Percentiles rank a stretch among this genome's conserved stretches.
phyloP scores from a whole-genome alignment of 2,888 invertebrate species.

The Invenusta paracnida region DNA sequence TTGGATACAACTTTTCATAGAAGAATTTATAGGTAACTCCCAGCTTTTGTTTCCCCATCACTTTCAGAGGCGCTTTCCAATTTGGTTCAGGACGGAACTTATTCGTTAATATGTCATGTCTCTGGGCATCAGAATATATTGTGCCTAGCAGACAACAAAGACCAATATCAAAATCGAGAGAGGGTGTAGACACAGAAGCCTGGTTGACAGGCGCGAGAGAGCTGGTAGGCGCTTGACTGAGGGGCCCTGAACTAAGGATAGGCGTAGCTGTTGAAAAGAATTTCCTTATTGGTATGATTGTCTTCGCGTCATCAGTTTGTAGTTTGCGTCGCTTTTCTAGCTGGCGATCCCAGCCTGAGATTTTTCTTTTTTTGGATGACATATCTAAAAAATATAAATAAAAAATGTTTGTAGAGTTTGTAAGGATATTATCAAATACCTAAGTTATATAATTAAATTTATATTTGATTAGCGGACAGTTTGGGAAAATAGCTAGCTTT shows the following conservation, averaged over 20 bases:
- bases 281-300: constrained; percentile 29
- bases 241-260: constrained; percentile 29
- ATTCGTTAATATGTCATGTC: neutral
- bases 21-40: neutral
- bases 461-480: neutral
- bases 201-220: neutral
- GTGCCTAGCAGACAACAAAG: neutral
- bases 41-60: neutral
- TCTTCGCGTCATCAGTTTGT: constrained; percentile 27
- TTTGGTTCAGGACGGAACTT: neutral
- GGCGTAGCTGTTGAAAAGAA: constrained; percentile 14
- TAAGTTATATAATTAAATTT: neutral
- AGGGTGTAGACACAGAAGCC: neutral
- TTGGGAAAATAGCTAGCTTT: constrained; percentile 24
- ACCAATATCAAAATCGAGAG: neutral
- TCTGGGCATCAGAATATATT: neutral
- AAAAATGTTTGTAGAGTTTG: neutral
- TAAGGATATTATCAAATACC: neutral
- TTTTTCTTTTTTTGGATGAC: constrained; percentile 23
- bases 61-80: neutral
- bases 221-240: constrained; percentile 21
- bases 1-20: neutral
- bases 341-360: constrained; percentile 27
- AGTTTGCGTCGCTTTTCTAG: constrained; percentile 23
- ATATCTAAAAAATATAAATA: neutral